A percentile compares a stretch with the other conserved stretches of the same genome.
These are phyloP conservation scores for Edolisoma coerulescens DNA, from an alignment of 2,113 vertebrate species.

Conservation along the genomic window DNA sequence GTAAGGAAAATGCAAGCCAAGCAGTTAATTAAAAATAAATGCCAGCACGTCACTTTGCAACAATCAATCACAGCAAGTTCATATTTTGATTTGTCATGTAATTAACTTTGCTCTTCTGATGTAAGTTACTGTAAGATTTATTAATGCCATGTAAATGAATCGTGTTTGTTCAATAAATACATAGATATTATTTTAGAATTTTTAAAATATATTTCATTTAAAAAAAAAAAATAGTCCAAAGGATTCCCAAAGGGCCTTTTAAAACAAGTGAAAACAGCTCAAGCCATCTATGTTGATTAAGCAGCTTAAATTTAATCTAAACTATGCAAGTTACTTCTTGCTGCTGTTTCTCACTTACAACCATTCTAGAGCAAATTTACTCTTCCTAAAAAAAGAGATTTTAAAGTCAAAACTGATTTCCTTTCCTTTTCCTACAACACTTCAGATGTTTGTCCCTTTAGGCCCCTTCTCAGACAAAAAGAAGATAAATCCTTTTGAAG, in stretches of 20 bases:
- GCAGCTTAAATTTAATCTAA: background rate
- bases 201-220: background rate
- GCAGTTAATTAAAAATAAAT: background rate
- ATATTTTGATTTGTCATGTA: background rate
- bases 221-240: background rate
- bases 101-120: background rate
- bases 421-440: background rate
- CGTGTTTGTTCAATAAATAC: background rate
- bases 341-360: background rate
- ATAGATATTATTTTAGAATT: background rate
- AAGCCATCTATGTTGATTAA: background rate
- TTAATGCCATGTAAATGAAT: background rate
- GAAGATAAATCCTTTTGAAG: background rate
- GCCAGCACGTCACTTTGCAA: background rate
- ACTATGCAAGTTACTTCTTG: background rate
- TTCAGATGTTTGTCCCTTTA: background rate
- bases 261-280: background rate
- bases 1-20: background rate
- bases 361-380: background rate
- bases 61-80: background rate
- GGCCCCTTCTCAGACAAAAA: background rate
- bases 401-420: background rate
- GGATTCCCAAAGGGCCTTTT: background rate
- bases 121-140: background rate
- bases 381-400: background rate